Base-by-base conservation (phyloP, 2,797 vertebrate genomes). In the Lacerta viridis region DNA sequence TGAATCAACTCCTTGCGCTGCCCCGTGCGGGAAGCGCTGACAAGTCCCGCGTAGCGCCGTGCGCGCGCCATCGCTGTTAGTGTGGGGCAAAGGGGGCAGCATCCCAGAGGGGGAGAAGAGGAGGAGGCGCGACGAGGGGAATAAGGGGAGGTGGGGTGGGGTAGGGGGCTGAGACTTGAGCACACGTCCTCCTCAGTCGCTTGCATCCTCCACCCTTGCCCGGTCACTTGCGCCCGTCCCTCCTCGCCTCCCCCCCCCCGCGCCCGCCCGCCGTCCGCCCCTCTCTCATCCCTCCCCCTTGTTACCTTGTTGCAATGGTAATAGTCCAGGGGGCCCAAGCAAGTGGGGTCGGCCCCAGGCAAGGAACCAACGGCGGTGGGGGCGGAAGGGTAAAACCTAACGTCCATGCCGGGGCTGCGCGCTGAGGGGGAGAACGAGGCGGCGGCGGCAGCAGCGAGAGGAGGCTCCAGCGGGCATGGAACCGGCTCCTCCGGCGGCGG, bases 231-330 rank as follows among this genome's bases (percentile, higher is more conserved):
- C 55, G 18, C 43, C 88, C 18, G 8, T 76, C 77, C 72, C 18
- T 68, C 15, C 15, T 41, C 13, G 9, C 64, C n/a, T 4, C 20
- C 10, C 13, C 80, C 80, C 18, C 39, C 39, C 39, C 33, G 33
- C 33, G 33, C 33, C 33, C 33, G 33, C 20, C 20, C 1, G 0
- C 88, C 7, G 2, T 41, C 61, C 39, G 25, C 46, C 86, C 23
- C 10, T 74, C 64, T 46, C 83, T 87, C 79, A 13, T 10, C 68
- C 41, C 87, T 39, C 41, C 83, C 33, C 88, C 76, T 81, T 39
- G 90, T 97, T 99, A 99, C 99, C 99, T 99, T 99, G 98, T 98
- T 98, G 97, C 98, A 98, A 97, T 98, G 98, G 95, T 99, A 99
- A 98, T 99, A 99, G 97, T 99, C 98, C 98, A 99, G 96, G 96